These are phyloP conservation scores for Gorsachius magnificus DNA, from an alignment of 2,797 vertebrate genomes.

Conservation along the genomic window DNA sequence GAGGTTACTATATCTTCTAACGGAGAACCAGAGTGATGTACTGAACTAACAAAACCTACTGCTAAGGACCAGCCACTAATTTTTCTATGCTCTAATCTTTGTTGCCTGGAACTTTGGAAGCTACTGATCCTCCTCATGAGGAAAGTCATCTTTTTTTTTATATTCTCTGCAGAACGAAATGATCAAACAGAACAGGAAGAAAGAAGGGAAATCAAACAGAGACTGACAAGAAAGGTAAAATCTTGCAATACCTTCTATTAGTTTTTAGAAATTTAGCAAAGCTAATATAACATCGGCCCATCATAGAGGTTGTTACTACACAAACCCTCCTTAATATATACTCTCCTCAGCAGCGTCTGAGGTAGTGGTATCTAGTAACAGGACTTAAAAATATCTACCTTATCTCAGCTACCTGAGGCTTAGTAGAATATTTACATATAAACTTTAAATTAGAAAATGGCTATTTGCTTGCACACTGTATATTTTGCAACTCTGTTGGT, in stretches of 20 bases:
- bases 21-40: not conserved
- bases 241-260: not conserved
- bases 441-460: not conserved
- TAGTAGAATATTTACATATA: not conserved
- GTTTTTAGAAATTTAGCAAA: not conserved
- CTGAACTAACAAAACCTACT: not conserved
- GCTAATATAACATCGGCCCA: not conserved
- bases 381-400: not conserved
- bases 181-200: slow-evolving; percentile 96
- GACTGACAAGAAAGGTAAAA: slow-evolving; percentile 93
- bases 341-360: not conserved
- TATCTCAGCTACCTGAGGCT: not conserved
- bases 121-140: not conserved
- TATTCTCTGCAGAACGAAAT: slow-evolving; percentile 88
- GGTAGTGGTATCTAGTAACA: not conserved
- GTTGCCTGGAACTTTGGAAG: not conserved
- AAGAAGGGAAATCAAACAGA: slow-evolving; percentile 94
- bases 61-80: not conserved
- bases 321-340: not conserved
- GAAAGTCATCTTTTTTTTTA: slow-evolving; percentile 13
- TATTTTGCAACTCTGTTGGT: not conserved
- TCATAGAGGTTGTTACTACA: not conserved
- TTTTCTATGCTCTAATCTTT: not conserved
- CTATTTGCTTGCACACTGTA: not conserved
- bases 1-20: not conserved